These are phyloP conservation scores for Drosophila ananassae DNA, from an alignment of 1,140 invertebrate species.

Conservation along the genomic window DNA sequence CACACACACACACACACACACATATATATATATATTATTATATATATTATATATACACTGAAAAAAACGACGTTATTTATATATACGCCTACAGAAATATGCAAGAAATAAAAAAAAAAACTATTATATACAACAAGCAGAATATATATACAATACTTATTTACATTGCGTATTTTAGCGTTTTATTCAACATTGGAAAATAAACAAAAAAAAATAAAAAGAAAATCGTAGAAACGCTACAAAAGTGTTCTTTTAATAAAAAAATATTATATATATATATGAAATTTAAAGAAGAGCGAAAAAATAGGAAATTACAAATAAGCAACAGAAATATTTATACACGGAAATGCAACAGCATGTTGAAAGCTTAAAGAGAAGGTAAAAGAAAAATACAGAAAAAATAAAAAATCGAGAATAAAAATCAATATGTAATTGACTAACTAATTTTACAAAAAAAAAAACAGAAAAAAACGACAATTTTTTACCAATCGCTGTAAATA, in stretches of 20 bases:
- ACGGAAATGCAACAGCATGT: slow-evolving; percentile 51
- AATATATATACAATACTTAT: slow-evolving; percentile 67
- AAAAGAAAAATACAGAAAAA: slow-evolving; percentile 13
- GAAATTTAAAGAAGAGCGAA: slow-evolving; percentile 19
- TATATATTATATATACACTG: slow-evolving; percentile 55
- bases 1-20: slow-evolving; percentile 21
- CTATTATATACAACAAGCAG: slow-evolving; percentile 68
- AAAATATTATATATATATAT: slow-evolving; percentile 11
- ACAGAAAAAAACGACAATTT: slow-evolving; percentile 24
- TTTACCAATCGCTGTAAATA: slow-evolving; percentile 69
- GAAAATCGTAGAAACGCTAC: slow-evolving; percentile 49
- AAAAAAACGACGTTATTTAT: slow-evolving; percentile 66
- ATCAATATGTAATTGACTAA: slow-evolving; percentile 31
- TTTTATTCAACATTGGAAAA: slow-evolving; percentile 65
- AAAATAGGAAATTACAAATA: slow-evolving; percentile 34
- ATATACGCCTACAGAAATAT: slow-evolving; percentile 62
- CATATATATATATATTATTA: slow-evolving; percentile 15
- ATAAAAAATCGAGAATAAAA: slow-evolving; percentile 10
- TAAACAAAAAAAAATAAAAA: slow-evolving; percentile 38
- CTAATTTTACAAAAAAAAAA: slow-evolving; percentile 40
- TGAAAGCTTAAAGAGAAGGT: slow-evolving; percentile 48
- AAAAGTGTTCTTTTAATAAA: slow-evolving; percentile 65
- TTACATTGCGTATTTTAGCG: slow-evolving; percentile 74
- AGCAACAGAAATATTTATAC: slow-evolving; percentile 64
- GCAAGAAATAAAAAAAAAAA: slow-evolving; percentile 37